Evolutionary conservation across 1,140 invertebrate genomes (phyloP).

Genomic region (Drosophila ironensis): DNA sequence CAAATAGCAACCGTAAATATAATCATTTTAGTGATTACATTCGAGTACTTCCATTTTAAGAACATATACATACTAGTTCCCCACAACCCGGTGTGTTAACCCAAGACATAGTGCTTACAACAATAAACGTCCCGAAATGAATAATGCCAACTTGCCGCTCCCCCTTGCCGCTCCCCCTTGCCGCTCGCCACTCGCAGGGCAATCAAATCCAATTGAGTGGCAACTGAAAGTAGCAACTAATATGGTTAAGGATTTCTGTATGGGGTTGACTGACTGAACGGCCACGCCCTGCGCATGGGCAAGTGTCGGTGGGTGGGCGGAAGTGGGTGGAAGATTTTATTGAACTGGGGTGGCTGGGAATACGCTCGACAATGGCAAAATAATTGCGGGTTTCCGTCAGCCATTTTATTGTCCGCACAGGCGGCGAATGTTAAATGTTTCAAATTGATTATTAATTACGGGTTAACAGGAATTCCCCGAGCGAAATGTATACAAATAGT

Average conservation of each 20-base stretch:
- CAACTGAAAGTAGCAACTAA: constrained; percentile 61
- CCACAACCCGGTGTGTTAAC: constrained; percentile 38
- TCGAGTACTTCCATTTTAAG: constrained; percentile 64
- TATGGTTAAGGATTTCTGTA: constrained; percentile 59
- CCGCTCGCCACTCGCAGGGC: not conserved
- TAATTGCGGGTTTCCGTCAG: constrained; percentile 70
- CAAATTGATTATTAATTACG: constrained; percentile 30
- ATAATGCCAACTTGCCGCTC: constrained; percentile 2
- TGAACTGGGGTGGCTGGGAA: constrained; percentile 30
- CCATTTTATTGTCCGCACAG: constrained; percentile 44
- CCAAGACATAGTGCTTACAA: constrained; percentile 56
- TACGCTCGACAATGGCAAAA: constrained; percentile 58
- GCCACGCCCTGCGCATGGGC: constrained; percentile 33
- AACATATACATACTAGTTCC: constrained; percentile 11
- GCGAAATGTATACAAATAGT: not conserved
- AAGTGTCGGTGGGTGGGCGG: constrained; percentile 12
- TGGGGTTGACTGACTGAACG: constrained; percentile 54
- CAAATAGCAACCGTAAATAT: constrained; percentile 28
- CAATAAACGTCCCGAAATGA: constrained; percentile 55
- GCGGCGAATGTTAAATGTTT: constrained; percentile 25
- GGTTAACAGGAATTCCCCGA: constrained; percentile 5
- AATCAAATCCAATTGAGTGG: constrained; percentile 70
- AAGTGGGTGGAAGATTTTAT: not conserved
- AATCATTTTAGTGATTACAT: constrained; percentile 63
- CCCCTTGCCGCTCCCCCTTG: not conserved